Evolutionary conservation across 2,113 vertebrate genomes (phyloP), one percentile per base, ranked within the genome.

Genomic region (Macaca nemestrina): DNA sequence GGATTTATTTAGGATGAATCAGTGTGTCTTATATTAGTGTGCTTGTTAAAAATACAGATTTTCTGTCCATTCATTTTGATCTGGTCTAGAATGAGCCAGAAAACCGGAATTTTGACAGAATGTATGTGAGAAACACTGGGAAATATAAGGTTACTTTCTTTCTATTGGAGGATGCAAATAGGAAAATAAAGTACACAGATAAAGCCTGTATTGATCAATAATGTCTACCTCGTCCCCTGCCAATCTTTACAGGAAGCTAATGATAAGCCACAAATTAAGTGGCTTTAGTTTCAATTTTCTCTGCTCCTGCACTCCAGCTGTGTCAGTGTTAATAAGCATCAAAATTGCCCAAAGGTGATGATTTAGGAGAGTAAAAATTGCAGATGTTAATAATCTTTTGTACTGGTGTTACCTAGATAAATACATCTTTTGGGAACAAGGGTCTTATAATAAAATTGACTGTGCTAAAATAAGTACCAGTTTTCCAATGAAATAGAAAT

Each of bases 241-340:
- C 2, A 32, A 0, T 90, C 57, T 84, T 88, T 70, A 64, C 23
- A 43, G n/a, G n/a, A 97, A 80, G 43, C 18, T 88, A 50, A 83
- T 81, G 75, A 83, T 45, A 48, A 52, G 45, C 64, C 88, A 55
- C 38, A 85, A 84, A 59, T 18, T 14, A 67, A 92, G 45, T 50
- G 72, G 40, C 75, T 45, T 88, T 83, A 75, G 55, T 67, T 94
- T 93, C 27, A 48, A 0, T 64, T 75, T 27, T 48, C 43, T 61
- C 20, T 86, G 30, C 35, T 83, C 35, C 43, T 91, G 48, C 3
- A 17, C 61, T 30, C 89, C 75, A 90, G 73, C 83, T 88, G 57
- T 52, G 50, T 27, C 50, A 48, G 57, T 81, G 68, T 79, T 93
- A 97, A 95, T 78, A 92, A 95, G 87, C n/a, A 70, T 88, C 72